Base-by-base conservation (phyloP, 2,888 invertebrate species). In the Ichneumoninae sp. region DNA sequence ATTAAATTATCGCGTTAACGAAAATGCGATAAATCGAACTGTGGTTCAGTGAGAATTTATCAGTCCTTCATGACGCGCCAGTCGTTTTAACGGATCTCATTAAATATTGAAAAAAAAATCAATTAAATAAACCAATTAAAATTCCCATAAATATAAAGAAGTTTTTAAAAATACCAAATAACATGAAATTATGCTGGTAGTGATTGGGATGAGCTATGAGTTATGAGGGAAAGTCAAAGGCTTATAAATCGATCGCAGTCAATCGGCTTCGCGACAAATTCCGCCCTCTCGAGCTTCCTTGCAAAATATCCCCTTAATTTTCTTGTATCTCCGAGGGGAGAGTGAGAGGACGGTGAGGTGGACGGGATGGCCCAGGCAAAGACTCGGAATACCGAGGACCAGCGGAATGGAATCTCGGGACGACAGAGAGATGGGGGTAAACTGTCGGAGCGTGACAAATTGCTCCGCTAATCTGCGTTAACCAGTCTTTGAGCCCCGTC, bases 361-460 rank as follows among this genome's bases (percentile, higher is more conserved):
- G 85, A 83, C 85, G 86, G 79, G 79, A 86, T 75, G 65, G 66
- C 62, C 40, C 33, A 54, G 52, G 71, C 66, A 79, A 76, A 75
- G 66, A 71, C 72, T 70, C 22, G 47, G 54, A 82, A 79, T 82
- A 66, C 82, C 82, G 72, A 68, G 79, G 79, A 79, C 82, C 70
- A 76, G 40, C 77, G 70, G 79, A 22, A 76, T 26, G 68, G 57
- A 47, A 47, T 47, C 44, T 47, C 72, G 85, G 68, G 52, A 36
- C 84, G 75, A 30, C 80, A 75, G 80, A 85, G 84, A 86, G 89
- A 88, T 89, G 85, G 86, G 88, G 87, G 87, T 87, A 86, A 89
- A 87, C 92, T 92, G 92, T 93, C 92, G 91, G 88, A 92, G 91
- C 91, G 91, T 93, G 92, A 93, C 92, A 92, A 93, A 93, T 93